Conservation (phyloP, 2,113 vertebrate genomes). For the Artemisiospiza belli region DNA sequence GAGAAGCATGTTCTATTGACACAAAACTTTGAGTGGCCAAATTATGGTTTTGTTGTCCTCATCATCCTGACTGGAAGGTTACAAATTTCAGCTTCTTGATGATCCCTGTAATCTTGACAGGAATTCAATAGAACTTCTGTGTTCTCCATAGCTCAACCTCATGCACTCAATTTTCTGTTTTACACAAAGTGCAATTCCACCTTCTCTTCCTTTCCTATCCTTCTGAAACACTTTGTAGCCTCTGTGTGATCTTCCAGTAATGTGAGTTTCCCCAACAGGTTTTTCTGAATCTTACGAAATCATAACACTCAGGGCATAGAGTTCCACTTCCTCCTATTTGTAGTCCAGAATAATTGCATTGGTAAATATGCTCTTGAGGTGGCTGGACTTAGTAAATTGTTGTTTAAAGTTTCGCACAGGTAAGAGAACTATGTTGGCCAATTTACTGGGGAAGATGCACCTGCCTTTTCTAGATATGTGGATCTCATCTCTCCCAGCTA, state of each 20-base stretch:
- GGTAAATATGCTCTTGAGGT: background rate
- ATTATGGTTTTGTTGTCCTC: accelerated
- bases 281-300: background rate
- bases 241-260: background rate
- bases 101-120: background rate
- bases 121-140: background rate
- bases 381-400: background rate
- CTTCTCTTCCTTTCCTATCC: background rate
- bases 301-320: accelerated
- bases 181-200: background rate
- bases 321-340: background rate
- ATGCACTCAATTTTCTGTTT: background rate
- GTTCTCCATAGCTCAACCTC: background rate
- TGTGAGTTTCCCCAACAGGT: background rate
- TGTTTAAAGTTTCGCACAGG: background rate
- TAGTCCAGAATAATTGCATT: background rate
- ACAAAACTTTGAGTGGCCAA: background rate
- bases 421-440: background rate
- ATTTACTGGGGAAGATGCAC: background rate
- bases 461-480: background rate
- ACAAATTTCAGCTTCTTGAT: background rate
- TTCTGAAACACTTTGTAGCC: background rate
- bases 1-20: background rate
- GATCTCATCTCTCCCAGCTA: background rate
- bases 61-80: background rate